Conservation (phyloP, 2,113 vertebrate genomes). For the Muntiacus reevesi region DNA sequence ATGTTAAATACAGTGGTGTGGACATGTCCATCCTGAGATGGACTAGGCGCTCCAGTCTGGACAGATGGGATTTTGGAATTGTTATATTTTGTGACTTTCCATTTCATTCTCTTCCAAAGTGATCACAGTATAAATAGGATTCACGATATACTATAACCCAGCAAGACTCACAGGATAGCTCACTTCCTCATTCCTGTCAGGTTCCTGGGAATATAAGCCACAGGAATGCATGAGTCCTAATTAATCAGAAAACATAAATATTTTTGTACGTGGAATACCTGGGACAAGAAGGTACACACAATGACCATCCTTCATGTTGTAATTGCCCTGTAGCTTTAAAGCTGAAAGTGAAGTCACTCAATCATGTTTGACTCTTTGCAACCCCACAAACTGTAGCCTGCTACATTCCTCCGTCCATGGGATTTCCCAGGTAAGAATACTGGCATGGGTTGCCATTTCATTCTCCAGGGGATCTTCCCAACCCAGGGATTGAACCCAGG, state of each 20-base stretch:
- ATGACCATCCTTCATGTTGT: neutral
- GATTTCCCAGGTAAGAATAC: neutral
- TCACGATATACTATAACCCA: neutral
- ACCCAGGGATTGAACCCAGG: neutral
- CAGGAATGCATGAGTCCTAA: neutral
- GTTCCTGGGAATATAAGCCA: neutral
- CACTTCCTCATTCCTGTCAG: neutral
- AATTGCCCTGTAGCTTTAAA: neutral
- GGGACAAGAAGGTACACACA: neutral
- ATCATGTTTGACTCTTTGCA: neutral
- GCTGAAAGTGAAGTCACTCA: neutral
- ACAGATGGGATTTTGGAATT: neutral
- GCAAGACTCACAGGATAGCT: neutral
- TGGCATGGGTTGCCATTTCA: neutral
- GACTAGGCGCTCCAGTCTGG: neutral
- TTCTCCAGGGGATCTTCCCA: neutral
- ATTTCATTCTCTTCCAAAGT: neutral
- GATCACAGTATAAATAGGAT: neutral
- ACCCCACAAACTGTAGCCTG: neutral
- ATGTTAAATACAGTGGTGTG: neutral
- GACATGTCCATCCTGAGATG: neutral
- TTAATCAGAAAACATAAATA: neutral
- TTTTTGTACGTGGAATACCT: neutral
- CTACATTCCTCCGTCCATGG: accelerated
- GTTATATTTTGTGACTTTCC: neutral